A percentile compares a stretch with the other conserved stretches of the same genome.
Conservation (phyloP, 2,113 vertebrate genomes). For the Ailurus styani region DNA sequence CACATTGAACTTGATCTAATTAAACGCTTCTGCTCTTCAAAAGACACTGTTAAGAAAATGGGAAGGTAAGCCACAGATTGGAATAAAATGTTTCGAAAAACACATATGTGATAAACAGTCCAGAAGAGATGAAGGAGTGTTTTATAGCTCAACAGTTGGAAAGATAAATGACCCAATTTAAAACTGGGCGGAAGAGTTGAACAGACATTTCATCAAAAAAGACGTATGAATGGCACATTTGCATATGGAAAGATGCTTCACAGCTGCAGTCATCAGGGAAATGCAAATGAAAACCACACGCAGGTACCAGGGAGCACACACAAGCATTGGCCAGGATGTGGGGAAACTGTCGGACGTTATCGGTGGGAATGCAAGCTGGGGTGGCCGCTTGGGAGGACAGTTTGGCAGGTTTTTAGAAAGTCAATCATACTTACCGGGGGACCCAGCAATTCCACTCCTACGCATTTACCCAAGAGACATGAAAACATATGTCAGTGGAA, state of each 20-base stretch:
- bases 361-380: accelerated
- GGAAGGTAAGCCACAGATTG: neutral
- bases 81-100: neutral
- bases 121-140: neutral
- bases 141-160: accelerated
- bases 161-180: neutral
- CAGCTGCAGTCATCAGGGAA: neutral
- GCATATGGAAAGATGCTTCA: neutral
- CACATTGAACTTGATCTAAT: neutral
- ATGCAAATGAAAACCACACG: accelerated
- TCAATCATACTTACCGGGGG: accelerated
- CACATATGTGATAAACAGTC: neutral
- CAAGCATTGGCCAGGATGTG: accelerated
- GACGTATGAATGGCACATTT: accelerated
- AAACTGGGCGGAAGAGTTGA: neutral
- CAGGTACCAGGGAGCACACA: accelerated
- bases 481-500: accelerated
- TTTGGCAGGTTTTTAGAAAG: neutral
- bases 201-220: neutral
- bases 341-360: accelerated
- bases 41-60: neutral
- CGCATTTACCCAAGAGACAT: neutral
- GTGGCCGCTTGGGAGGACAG: neutral
- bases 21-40: neutral
- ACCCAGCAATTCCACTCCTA: neutral